A percentile compares a stretch with the other conserved stretches of the same genome.
Evolutionary conservation across 2,113 vertebrate genomes (phyloP).

Genomic region (Oxygymnocypris stewartii): DNA sequence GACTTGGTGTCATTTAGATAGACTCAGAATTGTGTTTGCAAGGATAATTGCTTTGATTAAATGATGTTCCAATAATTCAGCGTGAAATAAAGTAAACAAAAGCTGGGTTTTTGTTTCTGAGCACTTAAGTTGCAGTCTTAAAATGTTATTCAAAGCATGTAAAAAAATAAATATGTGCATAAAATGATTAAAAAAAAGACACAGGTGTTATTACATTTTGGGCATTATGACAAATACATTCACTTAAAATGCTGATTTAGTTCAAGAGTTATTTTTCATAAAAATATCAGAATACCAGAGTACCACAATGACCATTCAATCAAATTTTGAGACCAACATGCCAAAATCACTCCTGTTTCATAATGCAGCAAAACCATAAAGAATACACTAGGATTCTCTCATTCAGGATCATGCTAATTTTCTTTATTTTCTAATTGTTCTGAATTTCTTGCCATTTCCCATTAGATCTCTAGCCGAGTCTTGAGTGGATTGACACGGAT

Average conservation of each 20-base stretch:
- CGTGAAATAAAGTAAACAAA: background rate
- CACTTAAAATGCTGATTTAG: background rate
- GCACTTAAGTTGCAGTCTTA: background rate
- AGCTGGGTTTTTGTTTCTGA: background rate
- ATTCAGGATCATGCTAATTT: background rate
- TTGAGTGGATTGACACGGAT: no score
- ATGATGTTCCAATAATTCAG: slow-evolving; percentile 29
- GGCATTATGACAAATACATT: background rate
- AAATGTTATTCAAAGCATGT: background rate
- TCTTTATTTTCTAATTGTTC: no score
- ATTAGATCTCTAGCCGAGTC: background rate
- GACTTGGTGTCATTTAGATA: background rate
- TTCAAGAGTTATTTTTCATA: background rate
- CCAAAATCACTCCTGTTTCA: background rate
- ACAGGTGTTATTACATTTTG: background rate
- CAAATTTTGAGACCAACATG: background rate
- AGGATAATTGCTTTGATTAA: background rate
- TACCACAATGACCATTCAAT: background rate
- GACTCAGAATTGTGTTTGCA: background rate
- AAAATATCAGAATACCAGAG: background rate
- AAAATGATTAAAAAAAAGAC: background rate
- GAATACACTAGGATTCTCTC: background rate
- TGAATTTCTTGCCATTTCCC: background rate
- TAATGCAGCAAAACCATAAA: background rate
- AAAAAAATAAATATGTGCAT: background rate